Evolutionary conservation across 2,888 invertebrate genomes (phyloP).

Genomic region (Germaria angustata): DNA sequence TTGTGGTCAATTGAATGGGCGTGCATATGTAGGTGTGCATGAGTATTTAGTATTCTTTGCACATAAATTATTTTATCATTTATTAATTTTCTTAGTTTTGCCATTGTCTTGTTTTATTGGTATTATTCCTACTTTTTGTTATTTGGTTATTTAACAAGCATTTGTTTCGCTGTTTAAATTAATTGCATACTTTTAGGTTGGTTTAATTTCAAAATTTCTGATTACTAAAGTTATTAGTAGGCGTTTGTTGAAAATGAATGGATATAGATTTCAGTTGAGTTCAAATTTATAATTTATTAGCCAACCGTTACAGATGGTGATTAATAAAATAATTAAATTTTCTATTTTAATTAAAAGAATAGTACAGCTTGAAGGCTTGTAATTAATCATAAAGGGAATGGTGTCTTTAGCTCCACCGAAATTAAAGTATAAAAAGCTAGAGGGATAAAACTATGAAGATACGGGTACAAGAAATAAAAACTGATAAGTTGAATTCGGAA

Average conservation of each 20-base stretch:
- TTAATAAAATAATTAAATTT: too few relatives aligned
- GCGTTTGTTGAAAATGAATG: background rate
- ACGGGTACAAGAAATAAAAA: too few relatives aligned
- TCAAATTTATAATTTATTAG: background rate
- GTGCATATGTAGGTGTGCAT: background rate
- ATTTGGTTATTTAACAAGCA: background rate
- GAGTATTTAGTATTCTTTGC: background rate
- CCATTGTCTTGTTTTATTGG: too few relatives aligned
- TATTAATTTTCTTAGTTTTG: background rate
- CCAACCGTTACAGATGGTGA: background rate
- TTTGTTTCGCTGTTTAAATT: background rate
- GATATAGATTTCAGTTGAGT: background rate
- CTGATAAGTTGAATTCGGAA: too few relatives aligned
- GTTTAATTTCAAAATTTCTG: background rate
- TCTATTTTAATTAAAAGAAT: too few relatives aligned
- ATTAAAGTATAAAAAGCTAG: too few relatives aligned
- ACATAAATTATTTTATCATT: background rate
- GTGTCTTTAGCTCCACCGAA: too few relatives aligned
- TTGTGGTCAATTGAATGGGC: background rate
- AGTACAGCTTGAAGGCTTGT: too few relatives aligned
- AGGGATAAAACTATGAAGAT: too few relatives aligned
- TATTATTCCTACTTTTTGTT: too few relatives aligned
- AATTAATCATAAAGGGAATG: too few relatives aligned
- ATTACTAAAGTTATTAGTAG: background rate
- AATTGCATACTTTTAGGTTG: slow-evolving; percentile 1